Evolutionary conservation across 30 jellyfish, hydroid and myxozoan genomes (phyloP), one percentile per base, ranked within the genome.

Genomic region (Aurelia sp.): DNA sequence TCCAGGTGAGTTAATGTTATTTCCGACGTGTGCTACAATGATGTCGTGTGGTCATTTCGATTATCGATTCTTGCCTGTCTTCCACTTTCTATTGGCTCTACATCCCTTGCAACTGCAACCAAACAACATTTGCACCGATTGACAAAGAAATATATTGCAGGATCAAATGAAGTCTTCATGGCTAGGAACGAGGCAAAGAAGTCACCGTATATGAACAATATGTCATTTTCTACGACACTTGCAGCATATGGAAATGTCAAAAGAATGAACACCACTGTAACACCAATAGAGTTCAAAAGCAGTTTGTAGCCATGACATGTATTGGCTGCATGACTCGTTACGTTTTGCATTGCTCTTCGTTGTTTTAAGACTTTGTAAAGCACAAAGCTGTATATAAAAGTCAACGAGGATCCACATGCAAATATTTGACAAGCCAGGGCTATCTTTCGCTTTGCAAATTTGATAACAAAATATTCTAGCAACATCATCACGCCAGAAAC

Each of bases 271-370:
- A 69, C 24, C 57, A 8, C 35, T 5, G 80, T 69, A 5, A 69
- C 80, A 13, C 80, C 80, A 31, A 69, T 27, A 16, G 80, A 69
- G 31, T 69, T 69, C 6, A 69, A 69, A 6, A 69, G 27, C 1
- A 69, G 18, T 59, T 40, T 69, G 24, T 2, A 69, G 59, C 48
- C 31, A 59, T 13, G 65, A 4, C 3, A 1, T 31, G 80, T 27
- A 16, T 21, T 30, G 8, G 8, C 21, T 10, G 59, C 61, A 19
- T 55, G 31, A 22, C 44, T 69, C 13, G 62, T 27, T 10, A 40
- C 13, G 35, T 2, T 19, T 11, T 2, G n/a, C 61, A 30, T 21
- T 3, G 44, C 33, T 13, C 61, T 27, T 13, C 62, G 20, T 31
- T 27, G 62, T 13, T 19, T 31, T 3, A 21, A 15, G 62, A 69